Percentiles rank a stretch among this genome's conserved stretches.
These are phyloP conservation scores for Sclerodermus sp. DNA, from an alignment of 2,888 invertebrate genomes.

Conservation along the genomic window DNA sequence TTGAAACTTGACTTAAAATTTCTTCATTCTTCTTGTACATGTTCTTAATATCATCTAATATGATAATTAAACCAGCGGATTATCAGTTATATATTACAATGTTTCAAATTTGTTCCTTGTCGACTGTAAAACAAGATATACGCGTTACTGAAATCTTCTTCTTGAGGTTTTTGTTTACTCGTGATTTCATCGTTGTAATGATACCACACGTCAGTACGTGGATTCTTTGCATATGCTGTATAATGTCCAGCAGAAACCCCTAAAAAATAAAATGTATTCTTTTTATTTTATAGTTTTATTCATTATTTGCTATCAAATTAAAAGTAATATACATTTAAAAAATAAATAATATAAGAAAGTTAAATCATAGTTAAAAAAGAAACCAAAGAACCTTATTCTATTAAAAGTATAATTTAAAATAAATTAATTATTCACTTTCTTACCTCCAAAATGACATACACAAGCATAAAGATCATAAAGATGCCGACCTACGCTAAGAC, in stretches of 20 bases:
- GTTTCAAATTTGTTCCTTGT: slow-evolving; percentile 58
- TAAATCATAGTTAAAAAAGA: too few relatives aligned
- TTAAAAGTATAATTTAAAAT: neutral
- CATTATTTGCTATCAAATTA: neutral
- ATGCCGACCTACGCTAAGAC: slow-evolving; percentile 61
- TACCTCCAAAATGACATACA: slow-evolving; percentile 69
- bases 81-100: slow-evolving; percentile 51
- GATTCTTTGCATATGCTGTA: slow-evolving; percentile 65
- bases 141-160: slow-evolving; percentile 64
- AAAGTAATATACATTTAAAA: slow-evolving; percentile 2
- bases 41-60: too few relatives aligned
- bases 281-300: neutral
- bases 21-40: too few relatives aligned
- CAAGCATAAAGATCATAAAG: slow-evolving; percentile 66
- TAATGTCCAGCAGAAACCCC: slow-evolving; percentile 67
- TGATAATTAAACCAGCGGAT: neutral
- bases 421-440: slow-evolving; percentile 57
- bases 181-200: slow-evolving; percentile 66
- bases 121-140: slow-evolving; percentile 68
- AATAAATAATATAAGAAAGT: too few relatives aligned
- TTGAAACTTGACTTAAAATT: too few relatives aligned
- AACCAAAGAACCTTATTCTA: too few relatives aligned
- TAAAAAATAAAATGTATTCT: slow-evolving; percentile 30
- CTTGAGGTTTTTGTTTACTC: slow-evolving; percentile 61
- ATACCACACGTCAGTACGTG: slow-evolving; percentile 62